These are phyloP conservation scores for Coendou prehensilis DNA, from an alignment of 2,797 vertebrate species.

Conservation along the genomic window DNA sequence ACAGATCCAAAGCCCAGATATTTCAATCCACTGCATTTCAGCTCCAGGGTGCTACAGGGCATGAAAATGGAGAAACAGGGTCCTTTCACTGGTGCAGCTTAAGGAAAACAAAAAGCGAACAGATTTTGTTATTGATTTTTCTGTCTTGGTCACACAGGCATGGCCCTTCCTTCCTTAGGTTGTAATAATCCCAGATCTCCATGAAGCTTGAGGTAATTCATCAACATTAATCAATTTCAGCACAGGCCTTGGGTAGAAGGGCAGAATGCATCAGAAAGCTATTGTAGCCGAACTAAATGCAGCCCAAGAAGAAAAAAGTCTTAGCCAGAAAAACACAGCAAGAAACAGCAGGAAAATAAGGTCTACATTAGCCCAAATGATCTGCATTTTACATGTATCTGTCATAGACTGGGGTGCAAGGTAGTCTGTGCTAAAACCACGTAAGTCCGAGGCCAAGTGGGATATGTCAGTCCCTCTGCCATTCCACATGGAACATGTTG, in stretches of 20 bases:
- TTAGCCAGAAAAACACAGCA: not conserved
- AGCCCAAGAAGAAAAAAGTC: not conserved
- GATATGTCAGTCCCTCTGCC: too few relatives aligned
- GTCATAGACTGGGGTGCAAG: not conserved
- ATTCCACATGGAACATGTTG: rapidly evolving
- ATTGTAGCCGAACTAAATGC: not conserved
- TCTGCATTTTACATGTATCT: not conserved
- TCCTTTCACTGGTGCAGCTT: not conserved
- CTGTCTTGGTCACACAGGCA: not conserved
- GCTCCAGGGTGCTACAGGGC: not conserved
- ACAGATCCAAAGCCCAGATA: not conserved
- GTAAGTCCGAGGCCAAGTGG: not conserved
- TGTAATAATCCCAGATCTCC: conserved; percentile 29
- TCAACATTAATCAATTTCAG: conserved; percentile 47
- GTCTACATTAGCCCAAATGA: not conserved
- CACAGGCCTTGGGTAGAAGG: not conserved
- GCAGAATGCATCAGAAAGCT: not conserved
- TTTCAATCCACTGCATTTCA: not conserved
- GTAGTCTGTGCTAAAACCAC: not conserved
- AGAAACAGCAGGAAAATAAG: not conserved
- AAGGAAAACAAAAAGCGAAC: conserved; percentile 27
- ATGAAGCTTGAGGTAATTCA: conserved; percentile 41
- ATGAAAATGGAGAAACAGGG: not conserved
- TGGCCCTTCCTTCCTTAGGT: not conserved
- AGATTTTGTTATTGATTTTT: not conserved